phyloP scores from a whole-genome alignment of 2,888 invertebrate species.

The Sisyra terminalis region DNA sequence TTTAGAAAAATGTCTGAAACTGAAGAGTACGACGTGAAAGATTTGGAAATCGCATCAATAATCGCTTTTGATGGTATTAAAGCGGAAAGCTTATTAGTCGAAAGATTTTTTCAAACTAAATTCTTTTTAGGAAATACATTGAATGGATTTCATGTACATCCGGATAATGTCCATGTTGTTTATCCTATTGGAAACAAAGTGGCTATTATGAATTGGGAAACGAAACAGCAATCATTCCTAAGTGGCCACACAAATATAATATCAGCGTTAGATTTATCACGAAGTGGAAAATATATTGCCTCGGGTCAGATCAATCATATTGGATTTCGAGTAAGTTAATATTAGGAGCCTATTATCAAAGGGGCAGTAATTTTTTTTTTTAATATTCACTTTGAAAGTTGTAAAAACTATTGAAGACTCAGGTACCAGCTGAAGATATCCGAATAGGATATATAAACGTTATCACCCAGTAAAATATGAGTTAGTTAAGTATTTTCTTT shows the following conservation, averaged over 20 bases:
- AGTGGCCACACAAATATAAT: constrained; percentile 67
- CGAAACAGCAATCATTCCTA: constrained; percentile 57
- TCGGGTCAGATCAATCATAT: constrained; percentile 85
- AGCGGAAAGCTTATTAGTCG: constrained; percentile 9
- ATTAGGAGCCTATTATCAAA: too few relatives aligned
- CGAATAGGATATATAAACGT: too few relatives aligned
- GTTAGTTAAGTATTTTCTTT: neutral
- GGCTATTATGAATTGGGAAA: constrained; percentile 48
- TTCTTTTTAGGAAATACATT: constrained; percentile 24
- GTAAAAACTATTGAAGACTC: too few relatives aligned
- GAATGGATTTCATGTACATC: constrained; percentile 52
- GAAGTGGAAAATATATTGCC: constrained; percentile 59
- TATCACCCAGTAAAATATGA: neutral
- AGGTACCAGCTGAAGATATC: too few relatives aligned
- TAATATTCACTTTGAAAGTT: too few relatives aligned
- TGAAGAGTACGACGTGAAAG: constrained; percentile 32
- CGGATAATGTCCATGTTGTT: constrained; percentile 49
- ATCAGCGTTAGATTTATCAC: constrained; percentile 60
- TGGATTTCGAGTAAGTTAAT: constrained; percentile 55
- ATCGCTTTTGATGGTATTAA: constrained; percentile 66
- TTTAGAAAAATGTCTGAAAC: constrained; percentile 1
- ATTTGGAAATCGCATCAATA: constrained; percentile 48
- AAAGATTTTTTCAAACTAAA: neutral
- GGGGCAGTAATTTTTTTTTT: too few relatives aligned
- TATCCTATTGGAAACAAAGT: constrained; percentile 70